Evolutionary conservation across 2,797 vertebrate species (phyloP).

Genomic region (Hozukius guyotensis): DNA sequence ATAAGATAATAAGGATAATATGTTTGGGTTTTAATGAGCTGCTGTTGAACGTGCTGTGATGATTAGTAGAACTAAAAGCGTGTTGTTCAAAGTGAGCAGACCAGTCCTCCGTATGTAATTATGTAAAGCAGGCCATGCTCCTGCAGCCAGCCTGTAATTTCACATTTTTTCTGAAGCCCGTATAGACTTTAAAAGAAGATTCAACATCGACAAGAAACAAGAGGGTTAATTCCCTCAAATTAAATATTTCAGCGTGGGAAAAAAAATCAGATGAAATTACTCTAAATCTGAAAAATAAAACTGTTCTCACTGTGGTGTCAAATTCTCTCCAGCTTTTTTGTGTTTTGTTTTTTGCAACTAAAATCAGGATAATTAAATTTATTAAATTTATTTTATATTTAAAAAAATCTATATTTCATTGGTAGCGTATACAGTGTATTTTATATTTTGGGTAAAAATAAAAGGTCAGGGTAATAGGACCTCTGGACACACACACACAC

Average conservation of each 20-base stretch:
- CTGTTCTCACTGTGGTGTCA: neutral
- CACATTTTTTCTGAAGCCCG: conserved; percentile 19
- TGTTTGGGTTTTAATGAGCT: conserved; percentile 55
- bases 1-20: conserved; percentile 76
- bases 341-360: neutral
- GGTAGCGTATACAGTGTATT: neutral
- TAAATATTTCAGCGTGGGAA: neutral
- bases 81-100: conserved; percentile 70
- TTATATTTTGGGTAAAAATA: neutral
- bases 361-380: neutral
- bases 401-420: neutral
- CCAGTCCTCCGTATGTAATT: conserved; percentile 53
- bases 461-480: conserved; percentile 13
- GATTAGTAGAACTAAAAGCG: conserved; percentile 67
- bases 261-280: neutral
- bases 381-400: neutral
- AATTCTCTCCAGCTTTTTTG: neutral
- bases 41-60: conserved; percentile 42
- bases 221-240: neutral
- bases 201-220: neutral
- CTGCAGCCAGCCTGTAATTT: conserved; percentile 51
- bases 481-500: conserved; percentile 26
- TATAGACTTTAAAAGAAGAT: conserved; percentile 4
- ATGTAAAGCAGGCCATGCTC: conserved; percentile 53
- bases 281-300: neutral